A percentile compares a stretch with the other conserved stretches of the same genome.
Conservation (phyloP, 2,797 vertebrate genomes). For the Clarias platycephalus region DNA sequence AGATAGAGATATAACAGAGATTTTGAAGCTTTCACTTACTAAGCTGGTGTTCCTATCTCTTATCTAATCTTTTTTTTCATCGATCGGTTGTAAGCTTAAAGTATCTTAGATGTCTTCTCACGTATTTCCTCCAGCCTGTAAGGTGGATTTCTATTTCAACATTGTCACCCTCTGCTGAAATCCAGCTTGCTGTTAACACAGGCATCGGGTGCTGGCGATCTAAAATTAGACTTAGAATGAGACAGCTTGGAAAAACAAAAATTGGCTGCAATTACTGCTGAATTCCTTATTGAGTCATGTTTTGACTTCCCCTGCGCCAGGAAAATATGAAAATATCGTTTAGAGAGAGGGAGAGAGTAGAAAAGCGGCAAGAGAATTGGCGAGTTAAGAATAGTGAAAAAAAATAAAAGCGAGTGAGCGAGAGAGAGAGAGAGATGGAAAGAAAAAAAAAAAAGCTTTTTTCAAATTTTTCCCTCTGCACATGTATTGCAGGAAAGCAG, state of each 20-base stretch:
- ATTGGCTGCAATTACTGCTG: conserved; percentile 54
- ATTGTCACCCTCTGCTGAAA: conserved; percentile 26
- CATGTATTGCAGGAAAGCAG: conserved; percentile 32
- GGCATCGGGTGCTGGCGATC: conserved; percentile 21
- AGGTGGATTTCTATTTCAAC: conserved; percentile 8
- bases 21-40: background rate
- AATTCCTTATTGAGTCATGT: conserved; percentile 57
- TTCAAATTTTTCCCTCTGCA: background rate
- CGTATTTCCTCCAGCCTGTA: conserved; percentile 15
- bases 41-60: background rate
- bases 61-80: conserved; percentile 3
- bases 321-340: conserved; percentile 56
- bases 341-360: conserved; percentile 38
- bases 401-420: background rate
- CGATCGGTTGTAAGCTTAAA: background rate
- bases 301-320: conserved; percentile 57
- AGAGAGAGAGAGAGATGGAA: background rate
- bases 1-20: background rate
- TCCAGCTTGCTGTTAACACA: conserved; percentile 40
- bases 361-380: conserved; percentile 20
- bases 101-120: background rate
- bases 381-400: conserved; percentile 22
- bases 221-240: conserved; percentile 56
- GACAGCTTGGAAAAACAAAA: conserved; percentile 57
- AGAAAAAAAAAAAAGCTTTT: too few species aligned